Evolutionary conservation across 2,797 vertebrate species (phyloP).

Genomic region (Lophotriccus pileatus): DNA sequence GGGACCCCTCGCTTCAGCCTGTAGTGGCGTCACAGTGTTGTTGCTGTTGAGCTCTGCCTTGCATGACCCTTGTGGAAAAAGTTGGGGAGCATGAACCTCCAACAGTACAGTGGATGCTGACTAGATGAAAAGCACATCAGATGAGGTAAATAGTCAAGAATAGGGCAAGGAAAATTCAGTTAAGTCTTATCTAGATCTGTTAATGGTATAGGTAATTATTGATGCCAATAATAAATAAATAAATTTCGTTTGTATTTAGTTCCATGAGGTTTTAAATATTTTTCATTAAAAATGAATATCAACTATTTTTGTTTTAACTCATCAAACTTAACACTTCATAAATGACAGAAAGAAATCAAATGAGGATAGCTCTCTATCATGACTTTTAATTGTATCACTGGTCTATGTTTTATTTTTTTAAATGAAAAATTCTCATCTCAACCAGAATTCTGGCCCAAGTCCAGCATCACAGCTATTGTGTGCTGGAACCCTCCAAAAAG

Average conservation of each 20-base stretch:
- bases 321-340: background rate
- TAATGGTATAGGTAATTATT: background rate
- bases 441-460: background rate
- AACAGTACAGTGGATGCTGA: background rate
- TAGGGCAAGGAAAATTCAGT: background rate
- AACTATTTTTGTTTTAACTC: background rate
- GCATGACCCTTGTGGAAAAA: background rate
- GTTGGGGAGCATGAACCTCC: background rate
- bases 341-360: background rate
- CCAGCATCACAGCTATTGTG: background rate
- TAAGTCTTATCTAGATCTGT: background rate
- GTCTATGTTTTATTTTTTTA: background rate
- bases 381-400: background rate
- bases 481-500: slow-evolving; percentile 34
- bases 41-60: background rate
- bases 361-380: background rate
- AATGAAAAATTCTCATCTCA: background rate
- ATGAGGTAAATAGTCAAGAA: background rate
- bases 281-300: background rate
- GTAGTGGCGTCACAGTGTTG: background rate
- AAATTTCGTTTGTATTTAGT: background rate
- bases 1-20: background rate
- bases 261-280: background rate
- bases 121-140: background rate
- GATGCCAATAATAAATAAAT: background rate